Conservation (phyloP, 2,888 invertebrate species). For the Tineola bisselliella region DNA sequence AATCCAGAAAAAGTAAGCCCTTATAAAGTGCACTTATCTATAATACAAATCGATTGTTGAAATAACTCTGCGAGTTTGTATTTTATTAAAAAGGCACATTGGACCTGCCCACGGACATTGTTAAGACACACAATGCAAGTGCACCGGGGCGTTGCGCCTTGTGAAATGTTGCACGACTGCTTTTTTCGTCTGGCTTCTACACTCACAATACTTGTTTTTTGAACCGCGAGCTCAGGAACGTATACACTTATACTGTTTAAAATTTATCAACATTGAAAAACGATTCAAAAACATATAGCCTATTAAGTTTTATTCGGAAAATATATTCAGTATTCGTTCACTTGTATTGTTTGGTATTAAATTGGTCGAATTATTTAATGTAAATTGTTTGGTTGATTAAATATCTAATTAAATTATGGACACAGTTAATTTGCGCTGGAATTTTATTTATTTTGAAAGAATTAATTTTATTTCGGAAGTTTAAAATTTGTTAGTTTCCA, state of each 20-base stretch:
- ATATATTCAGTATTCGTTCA: constrained; percentile 3
- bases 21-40: constrained; percentile 5
- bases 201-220: constrained; percentile 65
- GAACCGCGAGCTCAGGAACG: constrained; percentile 48
- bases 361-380: not conserved
- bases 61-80: constrained; percentile 10
- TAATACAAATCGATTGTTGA: constrained; percentile 14
- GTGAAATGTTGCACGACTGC: constrained; percentile 68
- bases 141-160: constrained; percentile 65
- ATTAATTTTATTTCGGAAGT: not conserved
- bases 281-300: constrained; percentile 58
- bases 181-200: constrained; percentile 68
- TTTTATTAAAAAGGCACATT: constrained; percentile 13
- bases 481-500: not conserved
- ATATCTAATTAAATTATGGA: not conserved
- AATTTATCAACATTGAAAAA: constrained; percentile 68
- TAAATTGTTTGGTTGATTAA: not conserved
- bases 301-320: constrained; percentile 43
- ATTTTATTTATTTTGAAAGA: not conserved
- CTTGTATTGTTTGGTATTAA: not conserved
- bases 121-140: constrained; percentile 62
- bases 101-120: constrained; percentile 37
- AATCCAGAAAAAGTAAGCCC: not conserved
- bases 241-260: constrained; percentile 44
- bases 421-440: not conserved